Evolutionary conservation across 2,113 vertebrate genomes (phyloP).

Genomic region (Regulus satrapa): DNA sequence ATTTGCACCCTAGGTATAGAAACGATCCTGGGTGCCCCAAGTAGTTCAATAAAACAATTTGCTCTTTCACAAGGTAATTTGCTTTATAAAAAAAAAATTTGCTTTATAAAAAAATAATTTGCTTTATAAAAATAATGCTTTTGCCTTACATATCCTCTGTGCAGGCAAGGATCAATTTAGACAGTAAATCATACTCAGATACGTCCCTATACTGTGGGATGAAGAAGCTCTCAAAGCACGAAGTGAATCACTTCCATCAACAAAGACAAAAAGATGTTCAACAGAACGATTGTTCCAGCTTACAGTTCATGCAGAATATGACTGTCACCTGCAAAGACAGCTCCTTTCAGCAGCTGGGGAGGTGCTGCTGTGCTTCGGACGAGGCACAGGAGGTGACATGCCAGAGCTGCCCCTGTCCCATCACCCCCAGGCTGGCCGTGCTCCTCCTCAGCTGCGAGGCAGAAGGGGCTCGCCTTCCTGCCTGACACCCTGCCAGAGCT

Average conservation of each 20-base stretch:
- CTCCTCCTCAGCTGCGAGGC: no score
- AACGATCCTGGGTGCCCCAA: not conserved
- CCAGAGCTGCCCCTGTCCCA: not conserved
- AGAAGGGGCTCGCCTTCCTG: not conserved
- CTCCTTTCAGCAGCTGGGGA: not conserved
- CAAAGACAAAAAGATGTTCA: not conserved
- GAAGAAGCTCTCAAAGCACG: not conserved
- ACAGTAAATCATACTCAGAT: not conserved
- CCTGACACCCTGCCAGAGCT: not conserved
- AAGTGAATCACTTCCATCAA: not conserved
- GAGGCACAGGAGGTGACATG: not conserved
- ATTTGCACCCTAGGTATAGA: not conserved
- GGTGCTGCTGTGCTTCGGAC: not conserved
- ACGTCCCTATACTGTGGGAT: not conserved
- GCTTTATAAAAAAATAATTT: no score
- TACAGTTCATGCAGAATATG: not conserved
- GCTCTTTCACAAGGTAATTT: not conserved
- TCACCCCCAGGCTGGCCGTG: not conserved
- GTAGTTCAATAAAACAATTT: not conserved
- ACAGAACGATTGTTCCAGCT: not conserved
- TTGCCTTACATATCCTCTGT: not conserved
- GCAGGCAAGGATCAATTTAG: not conserved
- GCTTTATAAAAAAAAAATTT: no score
- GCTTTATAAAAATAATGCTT: constrained; percentile 9
- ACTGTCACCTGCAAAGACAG: not conserved